A percentile compares a stretch with the other conserved stretches of the same genome.
Conservation (phyloP, 2,888 invertebrate genomes). For the Apamea monoglypha region DNA sequence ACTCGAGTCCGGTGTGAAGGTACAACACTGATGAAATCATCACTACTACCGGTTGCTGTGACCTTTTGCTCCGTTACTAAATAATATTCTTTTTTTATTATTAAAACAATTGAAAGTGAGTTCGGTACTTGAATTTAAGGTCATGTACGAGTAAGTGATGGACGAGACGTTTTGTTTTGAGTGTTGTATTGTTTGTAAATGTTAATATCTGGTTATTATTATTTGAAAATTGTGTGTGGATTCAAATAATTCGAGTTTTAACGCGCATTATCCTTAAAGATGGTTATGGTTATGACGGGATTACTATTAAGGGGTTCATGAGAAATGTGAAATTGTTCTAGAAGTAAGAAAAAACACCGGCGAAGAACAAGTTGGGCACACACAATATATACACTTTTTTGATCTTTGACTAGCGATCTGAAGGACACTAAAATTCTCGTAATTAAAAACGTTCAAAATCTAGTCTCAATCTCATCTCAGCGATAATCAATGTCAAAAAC, state of each 20-base stretch:
- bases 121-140: conserved; percentile 77
- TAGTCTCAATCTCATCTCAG: no score
- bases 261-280: not conserved
- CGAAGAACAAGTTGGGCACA: no score
- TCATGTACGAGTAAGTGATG: conserved; percentile 69
- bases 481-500: no score
- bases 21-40: conserved; percentile 75
- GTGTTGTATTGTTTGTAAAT: conserved; percentile 44
- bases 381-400: no score
- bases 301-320: not conserved
- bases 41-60: conserved; percentile 78
- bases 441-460: no score
- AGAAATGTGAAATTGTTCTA: not conserved
- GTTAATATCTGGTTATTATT: conserved; percentile 22
- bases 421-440: no score
- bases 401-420: no score
- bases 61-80: conserved; percentile 81
- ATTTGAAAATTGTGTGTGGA: not conserved
- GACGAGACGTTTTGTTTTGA: conserved; percentile 52
- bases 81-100: conserved; percentile 68
- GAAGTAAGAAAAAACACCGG: not conserved
- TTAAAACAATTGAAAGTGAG: conserved; percentile 88
- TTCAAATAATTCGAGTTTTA: not conserved
- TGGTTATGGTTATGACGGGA: not conserved
- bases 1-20: conserved; percentile 49